These are phyloP conservation scores for Erinaceus europaeus DNA, from an alignment of 2,113 vertebrate genomes.

Conservation along the genomic window DNA sequence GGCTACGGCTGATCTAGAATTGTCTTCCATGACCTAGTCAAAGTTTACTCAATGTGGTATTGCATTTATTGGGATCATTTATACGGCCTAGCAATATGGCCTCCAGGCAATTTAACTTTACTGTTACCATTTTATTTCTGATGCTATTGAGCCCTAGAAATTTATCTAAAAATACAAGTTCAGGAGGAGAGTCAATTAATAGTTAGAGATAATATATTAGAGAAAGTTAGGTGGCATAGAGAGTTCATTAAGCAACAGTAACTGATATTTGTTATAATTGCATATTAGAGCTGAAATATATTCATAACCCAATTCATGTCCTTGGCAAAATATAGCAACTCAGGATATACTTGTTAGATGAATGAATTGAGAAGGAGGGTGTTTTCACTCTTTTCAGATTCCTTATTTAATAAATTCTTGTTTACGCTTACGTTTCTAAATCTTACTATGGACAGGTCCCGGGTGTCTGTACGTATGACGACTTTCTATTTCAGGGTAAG, in stretches of 20 bases:
- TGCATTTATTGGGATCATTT: neutral
- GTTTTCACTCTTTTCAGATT: neutral
- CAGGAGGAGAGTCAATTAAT: neutral
- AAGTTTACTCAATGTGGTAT: neutral
- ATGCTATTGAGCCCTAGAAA: neutral
- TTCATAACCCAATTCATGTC: neutral
- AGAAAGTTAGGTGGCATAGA: neutral
- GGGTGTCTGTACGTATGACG: neutral
- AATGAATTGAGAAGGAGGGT: neutral
- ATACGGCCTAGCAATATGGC: neutral
- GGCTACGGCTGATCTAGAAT: neutral
- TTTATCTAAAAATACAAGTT: conserved; percentile 4
- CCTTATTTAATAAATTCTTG: neutral
- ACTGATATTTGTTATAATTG: neutral
- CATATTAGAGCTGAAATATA: neutral
- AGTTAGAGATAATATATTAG: neutral
- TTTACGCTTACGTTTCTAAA: neutral
- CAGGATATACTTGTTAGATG: neutral
- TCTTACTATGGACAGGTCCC: neutral
- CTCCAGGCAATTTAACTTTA: neutral
- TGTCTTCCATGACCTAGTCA: neutral
- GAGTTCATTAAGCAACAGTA: neutral
- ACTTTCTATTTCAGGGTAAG: neutral
- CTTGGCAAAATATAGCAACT: neutral
- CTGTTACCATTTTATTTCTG: neutral